These are phyloP conservation scores for Thalassaphorura encarpata DNA, from an alignment of 1,140 invertebrate genomes.

Conservation along the genomic window DNA sequence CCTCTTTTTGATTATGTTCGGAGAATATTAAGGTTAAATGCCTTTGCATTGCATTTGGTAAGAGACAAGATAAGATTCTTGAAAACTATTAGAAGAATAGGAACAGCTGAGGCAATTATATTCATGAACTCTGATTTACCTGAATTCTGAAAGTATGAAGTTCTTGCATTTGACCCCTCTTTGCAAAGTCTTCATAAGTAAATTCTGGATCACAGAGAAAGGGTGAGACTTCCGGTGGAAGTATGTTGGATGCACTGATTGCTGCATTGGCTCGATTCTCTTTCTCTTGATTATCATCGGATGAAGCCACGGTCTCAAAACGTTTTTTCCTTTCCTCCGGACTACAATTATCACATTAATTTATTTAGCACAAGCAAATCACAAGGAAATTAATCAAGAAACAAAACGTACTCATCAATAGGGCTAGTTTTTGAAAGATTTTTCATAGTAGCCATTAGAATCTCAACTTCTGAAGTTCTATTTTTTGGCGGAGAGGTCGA, in stretches of 20 bases:
- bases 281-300: constrained; percentile 29
- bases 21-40: too few species aligned
- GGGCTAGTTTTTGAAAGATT: constrained; percentile 31
- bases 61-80: too few species aligned
- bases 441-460: constrained; percentile 31
- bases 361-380: neutral
- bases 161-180: constrained; percentile 52
- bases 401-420: constrained; percentile 28
- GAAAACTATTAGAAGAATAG: too few species aligned
- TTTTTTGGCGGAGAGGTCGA: constrained; percentile 20
- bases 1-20: too few species aligned
- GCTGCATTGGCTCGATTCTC: constrained; percentile 19
- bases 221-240: constrained; percentile 53
- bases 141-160: constrained; percentile 69
- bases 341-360: constrained; percentile 9
- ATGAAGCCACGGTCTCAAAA: constrained; percentile 28
- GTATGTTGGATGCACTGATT: constrained; percentile 29
- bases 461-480: constrained; percentile 25
- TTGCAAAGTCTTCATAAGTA: constrained; percentile 72
- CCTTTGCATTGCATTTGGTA: too few species aligned
- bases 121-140: too few species aligned
- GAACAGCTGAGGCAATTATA: too few species aligned
- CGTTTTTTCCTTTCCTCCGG: constrained; percentile 30
- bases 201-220: constrained; percentile 68
- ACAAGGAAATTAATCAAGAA: neutral